Evolutionary conservation across 2,797 vertebrate species (phyloP), one percentile per base, ranked within the genome.

Genomic region (Coendou prehensilis): DNA sequence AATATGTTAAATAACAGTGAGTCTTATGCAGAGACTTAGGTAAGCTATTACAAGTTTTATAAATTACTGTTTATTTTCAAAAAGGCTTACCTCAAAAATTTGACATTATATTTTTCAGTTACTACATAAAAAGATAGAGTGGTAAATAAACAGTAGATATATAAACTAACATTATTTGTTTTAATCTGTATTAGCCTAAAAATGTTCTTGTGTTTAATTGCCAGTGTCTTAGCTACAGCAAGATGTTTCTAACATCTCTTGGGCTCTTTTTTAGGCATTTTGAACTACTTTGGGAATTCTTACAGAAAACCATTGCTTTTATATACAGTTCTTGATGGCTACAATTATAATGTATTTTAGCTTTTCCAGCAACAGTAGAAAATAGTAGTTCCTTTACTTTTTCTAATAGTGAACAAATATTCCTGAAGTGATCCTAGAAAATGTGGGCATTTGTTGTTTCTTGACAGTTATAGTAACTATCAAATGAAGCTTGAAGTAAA

Each of bases 1-100:
- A 82, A 87, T 97, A 37, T 96, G 76, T 97, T 97, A 92, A 26
- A 96, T 93, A 82, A 90, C 97, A 89, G 75, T 96, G 94, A 97
- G 83, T 57, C 50, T 84, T 88, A 67, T 93, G 97, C 89, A 89
- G 96, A 96, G 95, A 69, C 64, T 89, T 93, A 75, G 54, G 26
- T 92, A 89, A 78, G 37, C 64, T 79, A 59, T 22, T 88, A 76
- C 37, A 59, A 33, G 61, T 84, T 50, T 89, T 90, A 79, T 47
- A 92, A 94, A 50, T 87, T 91, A 80, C 75, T 85, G 30, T 89
- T 93, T 96, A 50, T 89, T 89, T 95, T 50, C 94, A 79, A 89
- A 94, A 87, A 91, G 28, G 30, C 78, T 91, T 93, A 92, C 47
- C 69, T 95, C 33, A 91, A 95, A 93, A 85, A 67, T 2, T 47